Conservation (phyloP, 1,140 invertebrate species). For the Eufriesea mexicana region DNA sequence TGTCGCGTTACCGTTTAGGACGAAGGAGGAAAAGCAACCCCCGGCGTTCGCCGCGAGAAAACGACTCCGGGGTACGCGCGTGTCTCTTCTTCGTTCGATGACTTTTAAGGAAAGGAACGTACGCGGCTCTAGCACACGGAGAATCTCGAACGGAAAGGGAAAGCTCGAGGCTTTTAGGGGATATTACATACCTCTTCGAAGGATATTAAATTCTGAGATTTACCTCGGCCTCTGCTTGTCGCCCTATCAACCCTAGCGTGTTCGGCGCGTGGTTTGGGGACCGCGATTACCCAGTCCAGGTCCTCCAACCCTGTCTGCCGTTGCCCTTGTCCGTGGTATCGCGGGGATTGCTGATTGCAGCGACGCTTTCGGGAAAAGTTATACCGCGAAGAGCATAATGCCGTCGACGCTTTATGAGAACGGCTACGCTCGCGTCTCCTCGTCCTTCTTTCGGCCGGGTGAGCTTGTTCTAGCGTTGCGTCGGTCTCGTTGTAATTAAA, state of each 20-base stretch:
- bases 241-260: constrained; percentile 57
- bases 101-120: constrained; percentile 60
- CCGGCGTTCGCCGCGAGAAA: neutral
- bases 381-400: constrained; percentile 31
- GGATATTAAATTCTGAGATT: constrained; percentile 80
- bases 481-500: constrained; percentile 35
- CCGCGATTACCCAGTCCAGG: constrained; percentile 58
- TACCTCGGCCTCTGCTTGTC: constrained; percentile 67
- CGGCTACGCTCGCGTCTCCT: neutral
- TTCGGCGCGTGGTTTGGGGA: constrained; percentile 32
- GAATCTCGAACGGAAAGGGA: neutral
- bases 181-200: constrained; percentile 78
- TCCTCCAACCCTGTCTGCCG: constrained; percentile 24
- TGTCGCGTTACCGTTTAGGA: neutral
- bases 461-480: constrained; percentile 5
- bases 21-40: neutral
- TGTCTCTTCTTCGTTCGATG: neutral
- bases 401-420: constrained; percentile 36
- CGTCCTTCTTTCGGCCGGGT: neutral
- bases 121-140: neutral
- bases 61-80: neutral
- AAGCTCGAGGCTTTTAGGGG: constrained; percentile 70
- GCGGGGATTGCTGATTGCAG: constrained; percentile 39
- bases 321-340: constrained; percentile 12
- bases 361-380: constrained; percentile 39